These are phyloP conservation scores for Dynastes hyllus DNA, from an alignment of 2,888 invertebrate genomes.

Conservation along the genomic window DNA sequence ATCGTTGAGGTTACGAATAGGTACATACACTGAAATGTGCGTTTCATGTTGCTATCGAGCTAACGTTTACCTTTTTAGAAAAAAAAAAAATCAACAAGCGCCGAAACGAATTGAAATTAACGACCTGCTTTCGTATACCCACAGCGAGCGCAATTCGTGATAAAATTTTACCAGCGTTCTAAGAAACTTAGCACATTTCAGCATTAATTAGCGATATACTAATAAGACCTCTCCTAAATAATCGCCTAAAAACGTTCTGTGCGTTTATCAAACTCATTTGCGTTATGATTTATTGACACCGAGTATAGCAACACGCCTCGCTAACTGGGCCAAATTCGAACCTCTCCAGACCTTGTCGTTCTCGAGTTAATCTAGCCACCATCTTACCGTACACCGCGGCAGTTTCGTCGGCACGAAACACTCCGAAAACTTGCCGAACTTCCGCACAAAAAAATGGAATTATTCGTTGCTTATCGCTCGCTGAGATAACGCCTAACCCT, in stretches of 20 bases:
- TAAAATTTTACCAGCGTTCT: slow-evolving; percentile 8
- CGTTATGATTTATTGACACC: slow-evolving; percentile 33
- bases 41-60: too few relatives aligned
- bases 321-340: too few relatives aligned
- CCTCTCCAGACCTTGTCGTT: too few relatives aligned
- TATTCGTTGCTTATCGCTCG: slow-evolving; percentile 13
- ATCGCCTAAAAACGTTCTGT: slow-evolving; percentile 22
- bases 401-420: not conserved
- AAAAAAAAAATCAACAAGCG: too few relatives aligned
- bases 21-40: too few relatives aligned
- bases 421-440: slow-evolving; percentile 17
- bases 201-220: slow-evolving; percentile 27
- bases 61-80: too few relatives aligned
- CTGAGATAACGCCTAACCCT: slow-evolving; percentile 6
- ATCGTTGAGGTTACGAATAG: too few relatives aligned
- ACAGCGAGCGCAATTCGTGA: not conserved
- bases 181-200: not conserved
- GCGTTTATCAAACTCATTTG: slow-evolving; percentile 34
- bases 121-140: not conserved
- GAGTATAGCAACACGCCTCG: not conserved
- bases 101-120: too few relatives aligned
- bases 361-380: not conserved
- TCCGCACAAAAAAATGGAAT: slow-evolving; percentile 20
- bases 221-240: slow-evolving; percentile 18
- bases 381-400: slow-evolving; percentile 1